Percentiles rank a stretch among this genome's conserved stretches.
phyloP scores from a whole-genome alignment of 2,113 vertebrate species.

The Sciurus niger region DNA sequence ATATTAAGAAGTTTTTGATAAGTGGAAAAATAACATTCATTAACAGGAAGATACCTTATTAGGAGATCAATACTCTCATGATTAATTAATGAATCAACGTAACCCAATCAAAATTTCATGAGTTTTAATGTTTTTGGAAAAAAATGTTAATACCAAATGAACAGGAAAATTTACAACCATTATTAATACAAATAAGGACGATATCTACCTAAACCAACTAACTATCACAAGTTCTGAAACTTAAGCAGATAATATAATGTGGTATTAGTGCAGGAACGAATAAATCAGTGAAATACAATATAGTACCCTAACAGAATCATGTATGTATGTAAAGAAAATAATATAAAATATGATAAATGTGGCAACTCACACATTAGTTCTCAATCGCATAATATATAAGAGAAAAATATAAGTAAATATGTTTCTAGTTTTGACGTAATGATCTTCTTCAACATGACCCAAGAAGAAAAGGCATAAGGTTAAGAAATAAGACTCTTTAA shows the following conservation, averaged over 20 bases:
- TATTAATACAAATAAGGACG: slow-evolving; percentile 19
- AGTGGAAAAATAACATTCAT: slow-evolving; percentile 24
- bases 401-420: slow-evolving; percentile 39
- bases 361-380: neutral
- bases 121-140: slow-evolving; percentile 15
- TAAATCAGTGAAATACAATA: neutral
- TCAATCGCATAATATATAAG: neutral
- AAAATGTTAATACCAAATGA: neutral
- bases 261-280: neutral
- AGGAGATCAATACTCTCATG: neutral
- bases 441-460: neutral
- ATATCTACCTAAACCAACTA: neutral
- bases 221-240: slow-evolving; percentile 22
- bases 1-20: neutral
- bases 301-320: neutral
- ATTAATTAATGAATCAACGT: neutral
- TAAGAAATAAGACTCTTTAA: neutral
- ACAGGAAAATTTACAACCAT: neutral
- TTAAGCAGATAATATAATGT: neutral
- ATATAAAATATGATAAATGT: slow-evolving; percentile 10
- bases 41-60: neutral
- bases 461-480: neutral
- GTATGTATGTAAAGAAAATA: neutral
- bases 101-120: neutral
- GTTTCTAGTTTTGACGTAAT: neutral